phyloP scores from a whole-genome alignment of 2,113 vertebrate species.

The Capreolus pygargus region DNA sequence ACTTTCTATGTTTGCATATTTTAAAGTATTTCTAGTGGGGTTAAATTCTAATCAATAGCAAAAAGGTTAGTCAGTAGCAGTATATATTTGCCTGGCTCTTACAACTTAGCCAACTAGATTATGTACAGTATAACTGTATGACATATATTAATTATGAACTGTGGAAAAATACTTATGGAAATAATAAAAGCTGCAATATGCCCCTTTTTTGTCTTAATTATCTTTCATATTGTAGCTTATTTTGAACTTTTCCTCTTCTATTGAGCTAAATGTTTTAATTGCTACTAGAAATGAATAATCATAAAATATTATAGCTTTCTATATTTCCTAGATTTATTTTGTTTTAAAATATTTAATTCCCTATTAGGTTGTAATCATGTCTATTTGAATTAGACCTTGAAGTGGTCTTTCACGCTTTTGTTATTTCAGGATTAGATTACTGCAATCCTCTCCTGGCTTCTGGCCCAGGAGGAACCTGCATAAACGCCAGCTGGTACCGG shows the following conservation, averaged over 20 bases:
- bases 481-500: constrained; percentile 49
- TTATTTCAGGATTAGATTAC: constrained; percentile 72
- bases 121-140: neutral
- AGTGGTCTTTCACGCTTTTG: constrained; percentile 70
- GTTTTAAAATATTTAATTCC: neutral
- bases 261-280: neutral
- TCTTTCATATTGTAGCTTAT: neutral
- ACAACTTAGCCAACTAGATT: neutral
- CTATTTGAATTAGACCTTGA: constrained; percentile 73
- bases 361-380: neutral
- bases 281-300: neutral
- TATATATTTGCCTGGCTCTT: neutral
- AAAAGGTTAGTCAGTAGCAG: neutral
- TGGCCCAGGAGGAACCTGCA: constrained; percentile 43
- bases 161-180: neutral
- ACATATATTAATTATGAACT: neutral
- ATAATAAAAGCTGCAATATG: neutral
- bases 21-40: neutral
- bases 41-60: neutral
- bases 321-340: neutral
- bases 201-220: neutral
- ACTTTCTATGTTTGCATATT: neutral
- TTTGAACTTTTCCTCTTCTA: neutral
- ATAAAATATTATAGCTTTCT: neutral
- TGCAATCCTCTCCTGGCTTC: constrained; percentile 41